Percentiles rank a stretch among this genome's conserved stretches.
Evolutionary conservation across 2,797 vertebrate genomes (phyloP).

Genomic region (Hemitrygon akajei): DNA sequence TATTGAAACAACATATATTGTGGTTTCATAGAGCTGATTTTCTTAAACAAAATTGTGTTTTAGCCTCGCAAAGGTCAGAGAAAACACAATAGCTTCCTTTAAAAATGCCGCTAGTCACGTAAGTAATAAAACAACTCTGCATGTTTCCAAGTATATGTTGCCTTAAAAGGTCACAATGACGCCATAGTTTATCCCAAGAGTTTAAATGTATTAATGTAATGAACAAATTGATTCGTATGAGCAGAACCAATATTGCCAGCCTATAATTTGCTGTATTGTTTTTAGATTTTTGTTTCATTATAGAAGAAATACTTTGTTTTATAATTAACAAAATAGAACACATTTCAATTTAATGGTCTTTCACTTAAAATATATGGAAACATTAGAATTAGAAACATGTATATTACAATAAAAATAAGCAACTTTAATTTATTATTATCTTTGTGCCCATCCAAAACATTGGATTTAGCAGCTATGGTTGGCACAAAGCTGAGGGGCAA

Average conservation of each 20-base stretch:
- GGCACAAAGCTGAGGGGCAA: no score
- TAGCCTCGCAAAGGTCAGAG: constrained; percentile 86
- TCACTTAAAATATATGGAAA: no score
- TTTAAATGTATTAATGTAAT: not conserved
- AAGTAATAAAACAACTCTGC: constrained; percentile 49
- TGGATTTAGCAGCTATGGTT: no score
- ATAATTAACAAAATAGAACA: not conserved
- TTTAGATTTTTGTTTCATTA: not conserved
- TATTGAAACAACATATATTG: not conserved
- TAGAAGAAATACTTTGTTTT: no score
- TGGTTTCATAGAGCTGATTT: not conserved
- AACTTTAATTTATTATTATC: no score
- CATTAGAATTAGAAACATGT: no score
- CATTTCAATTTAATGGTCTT: not conserved
- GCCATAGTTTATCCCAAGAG: not conserved
- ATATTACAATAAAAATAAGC: no score
- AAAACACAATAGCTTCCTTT: constrained; percentile 92
- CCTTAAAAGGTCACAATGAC: constrained; percentile 9
- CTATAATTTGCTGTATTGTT: not conserved
- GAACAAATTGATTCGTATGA: not conserved
- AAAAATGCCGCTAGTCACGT: constrained; percentile 87
- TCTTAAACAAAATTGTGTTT: constrained; percentile 46
- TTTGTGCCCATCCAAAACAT: no score
- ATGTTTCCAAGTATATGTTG: not conserved
- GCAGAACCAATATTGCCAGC: not conserved